phyloP scores from a whole-genome alignment of 2,888 invertebrate species.

The Cordilura impudica region DNA sequence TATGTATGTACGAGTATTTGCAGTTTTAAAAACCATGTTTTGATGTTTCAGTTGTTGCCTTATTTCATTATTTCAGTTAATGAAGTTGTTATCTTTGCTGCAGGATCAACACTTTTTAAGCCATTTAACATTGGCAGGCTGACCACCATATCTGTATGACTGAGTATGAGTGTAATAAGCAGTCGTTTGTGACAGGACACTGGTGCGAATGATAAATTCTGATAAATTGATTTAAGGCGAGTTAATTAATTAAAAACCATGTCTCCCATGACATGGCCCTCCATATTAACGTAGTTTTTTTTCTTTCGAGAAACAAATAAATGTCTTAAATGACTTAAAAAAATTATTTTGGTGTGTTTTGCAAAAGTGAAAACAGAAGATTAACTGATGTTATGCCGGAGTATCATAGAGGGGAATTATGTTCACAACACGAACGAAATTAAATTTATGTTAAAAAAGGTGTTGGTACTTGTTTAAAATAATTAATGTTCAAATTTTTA shows the following conservation, averaged over 20 bases:
- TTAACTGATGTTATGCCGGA: slow-evolving; percentile 52
- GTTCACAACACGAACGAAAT: background rate
- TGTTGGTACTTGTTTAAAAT: slow-evolving; percentile 55
- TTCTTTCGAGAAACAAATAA: slow-evolving; percentile 1
- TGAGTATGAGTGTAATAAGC: slow-evolving; percentile 40
- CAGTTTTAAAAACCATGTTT: slow-evolving; percentile 58
- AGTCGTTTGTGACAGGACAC: slow-evolving; percentile 63
- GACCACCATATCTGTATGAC: slow-evolving; percentile 19
- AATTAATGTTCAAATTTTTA: slow-evolving; percentile 47
- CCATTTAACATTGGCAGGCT: slow-evolving; percentile 46
- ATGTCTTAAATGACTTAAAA: slow-evolving; percentile 9
- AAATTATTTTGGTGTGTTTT: slow-evolving; percentile 42
- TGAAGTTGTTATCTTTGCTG: slow-evolving; percentile 66
- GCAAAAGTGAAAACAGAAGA: slow-evolving; percentile 59
- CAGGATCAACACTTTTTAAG: slow-evolving; percentile 64
- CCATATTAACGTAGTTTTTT: background rate
- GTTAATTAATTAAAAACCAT: slow-evolving; percentile 65
- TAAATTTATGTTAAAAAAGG: slow-evolving; percentile 46
- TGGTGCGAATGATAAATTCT: slow-evolving; percentile 66
- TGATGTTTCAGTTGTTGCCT: slow-evolving; percentile 58
- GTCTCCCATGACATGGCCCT: slow-evolving; percentile 51
- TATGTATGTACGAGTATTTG: slow-evolving; percentile 5
- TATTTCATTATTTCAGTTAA: slow-evolving; percentile 62
- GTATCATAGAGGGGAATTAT: slow-evolving; percentile 29
- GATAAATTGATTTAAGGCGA: slow-evolving; percentile 64